Evolutionary conservation across 2,797 vertebrate genomes (phyloP).

Genomic region (Lerista edwardsae): DNA sequence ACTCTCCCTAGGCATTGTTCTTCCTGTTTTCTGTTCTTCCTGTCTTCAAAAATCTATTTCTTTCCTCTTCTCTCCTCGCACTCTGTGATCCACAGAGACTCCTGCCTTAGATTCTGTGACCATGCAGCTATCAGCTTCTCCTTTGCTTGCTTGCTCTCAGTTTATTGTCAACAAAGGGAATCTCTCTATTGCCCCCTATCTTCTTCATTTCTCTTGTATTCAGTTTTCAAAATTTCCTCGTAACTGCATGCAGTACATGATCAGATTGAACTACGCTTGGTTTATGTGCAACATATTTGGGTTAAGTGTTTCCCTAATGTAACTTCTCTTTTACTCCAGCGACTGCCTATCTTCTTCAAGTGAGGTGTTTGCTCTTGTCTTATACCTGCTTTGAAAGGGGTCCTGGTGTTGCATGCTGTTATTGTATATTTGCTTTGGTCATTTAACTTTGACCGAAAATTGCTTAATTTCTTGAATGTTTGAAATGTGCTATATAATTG

Average conservation of each 20-base stretch:
- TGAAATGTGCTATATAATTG: slow-evolving; percentile 7
- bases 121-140: not conserved
- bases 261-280: not conserved
- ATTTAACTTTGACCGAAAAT: not conserved
- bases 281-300: not conserved
- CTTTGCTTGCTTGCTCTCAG: not conserved
- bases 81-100: not conserved
- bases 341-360: not conserved
- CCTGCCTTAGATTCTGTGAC: not conserved
- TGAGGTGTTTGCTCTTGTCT: not conserved
- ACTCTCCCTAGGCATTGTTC: not conserved
- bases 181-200: not conserved
- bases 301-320: not conserved
- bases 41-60: no score
- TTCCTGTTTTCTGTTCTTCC: no score
- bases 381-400: not conserved
- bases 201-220: not conserved
- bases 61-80: not conserved
- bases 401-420: not conserved
- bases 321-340: not conserved
- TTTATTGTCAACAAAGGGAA: not conserved
- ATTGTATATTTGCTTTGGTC: not conserved
- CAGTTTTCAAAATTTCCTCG: slow-evolving; percentile 36
- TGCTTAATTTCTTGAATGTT: slow-evolving; percentile 19
- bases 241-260: not conserved